These are phyloP conservation scores for Psammodynastes pulverulentus DNA, from an alignment of 2,113 vertebrate species.

Conservation along the genomic window DNA sequence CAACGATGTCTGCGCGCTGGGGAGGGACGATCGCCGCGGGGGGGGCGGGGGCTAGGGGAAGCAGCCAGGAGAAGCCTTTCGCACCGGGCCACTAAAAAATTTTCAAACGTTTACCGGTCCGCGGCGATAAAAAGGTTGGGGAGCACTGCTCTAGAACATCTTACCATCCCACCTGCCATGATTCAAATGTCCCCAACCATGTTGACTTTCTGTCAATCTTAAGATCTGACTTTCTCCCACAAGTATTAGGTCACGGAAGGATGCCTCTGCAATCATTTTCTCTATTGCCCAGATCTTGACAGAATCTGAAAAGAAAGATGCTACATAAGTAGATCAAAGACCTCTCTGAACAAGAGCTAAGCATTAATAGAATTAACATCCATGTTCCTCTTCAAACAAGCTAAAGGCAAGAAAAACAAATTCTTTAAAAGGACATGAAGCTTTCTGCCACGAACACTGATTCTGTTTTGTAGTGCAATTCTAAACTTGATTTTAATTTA, in stretches of 20 bases:
- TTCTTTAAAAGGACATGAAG: conserved; percentile 38
- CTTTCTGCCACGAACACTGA: conserved; percentile 17
- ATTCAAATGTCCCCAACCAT: background rate
- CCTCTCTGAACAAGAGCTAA: conserved; percentile 18
- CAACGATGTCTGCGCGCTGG: too few relatives aligned
- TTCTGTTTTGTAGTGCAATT: conserved; percentile 40
- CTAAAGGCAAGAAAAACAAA: conserved; percentile 29
- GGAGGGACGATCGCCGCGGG: too few relatives aligned
- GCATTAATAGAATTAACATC: conserved; percentile 45
- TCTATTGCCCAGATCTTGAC: conserved; percentile 50
- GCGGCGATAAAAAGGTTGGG: too few relatives aligned
- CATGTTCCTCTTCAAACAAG: conserved; percentile 21
- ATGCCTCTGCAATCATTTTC: conserved; percentile 60
- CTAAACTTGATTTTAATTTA: conserved; percentile 11
- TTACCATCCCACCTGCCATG: background rate
- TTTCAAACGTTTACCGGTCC: too few relatives aligned
- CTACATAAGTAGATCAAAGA: conserved; percentile 42
- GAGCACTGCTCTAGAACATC: background rate
- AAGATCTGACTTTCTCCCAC: background rate
- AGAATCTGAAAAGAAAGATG: conserved; percentile 28
- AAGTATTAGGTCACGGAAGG: background rate
- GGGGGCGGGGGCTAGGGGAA: too few relatives aligned
- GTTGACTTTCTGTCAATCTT: background rate
- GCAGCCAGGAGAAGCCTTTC: too few relatives aligned
- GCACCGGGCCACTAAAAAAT: too few relatives aligned